Percentiles rank a stretch among this genome's conserved stretches.
phyloP scores from a whole-genome alignment of 2,113 vertebrate species.

The Suncus etruscus region DNA sequence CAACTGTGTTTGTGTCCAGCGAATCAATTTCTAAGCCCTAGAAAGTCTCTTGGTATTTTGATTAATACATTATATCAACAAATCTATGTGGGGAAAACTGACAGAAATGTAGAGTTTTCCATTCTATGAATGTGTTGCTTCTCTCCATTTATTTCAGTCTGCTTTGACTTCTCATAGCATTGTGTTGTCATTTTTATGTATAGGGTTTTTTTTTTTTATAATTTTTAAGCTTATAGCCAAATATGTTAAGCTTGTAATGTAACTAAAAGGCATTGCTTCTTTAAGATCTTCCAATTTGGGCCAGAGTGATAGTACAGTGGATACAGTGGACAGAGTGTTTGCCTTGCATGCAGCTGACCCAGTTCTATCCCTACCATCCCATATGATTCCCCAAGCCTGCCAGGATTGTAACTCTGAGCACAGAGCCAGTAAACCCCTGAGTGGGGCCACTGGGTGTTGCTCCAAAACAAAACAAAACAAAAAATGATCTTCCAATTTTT shows the following conservation, averaged over 20 bases:
- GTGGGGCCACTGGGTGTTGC: too few species aligned
- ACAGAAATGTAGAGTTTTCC: not conserved
- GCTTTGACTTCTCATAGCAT: constrained; percentile 23
- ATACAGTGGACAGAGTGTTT: too few species aligned
- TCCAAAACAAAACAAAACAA: too few species aligned
- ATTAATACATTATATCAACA: constrained; percentile 45
- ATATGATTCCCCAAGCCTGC: too few species aligned
- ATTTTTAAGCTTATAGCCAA: constrained; percentile 37
- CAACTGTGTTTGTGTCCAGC: too few species aligned
- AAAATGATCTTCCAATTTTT: constrained; percentile 52
- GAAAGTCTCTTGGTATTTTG: constrained; percentile 2
- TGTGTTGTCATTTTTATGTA: constrained; percentile 7
- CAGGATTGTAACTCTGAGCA: too few species aligned
- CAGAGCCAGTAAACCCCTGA: too few species aligned
- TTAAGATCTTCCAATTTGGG: constrained; percentile 37
- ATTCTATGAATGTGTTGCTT: not conserved
- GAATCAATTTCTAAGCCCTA: not conserved
- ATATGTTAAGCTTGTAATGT: not conserved
- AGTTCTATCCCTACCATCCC: too few species aligned
- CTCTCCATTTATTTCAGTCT: constrained; percentile 6
- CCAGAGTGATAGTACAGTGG: too few species aligned
- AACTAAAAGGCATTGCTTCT: constrained; percentile 47
- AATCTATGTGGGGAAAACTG: constrained; percentile 6
- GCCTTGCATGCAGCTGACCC: too few species aligned
- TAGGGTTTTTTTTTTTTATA: not conserved